Evolutionary conservation across 2,888 invertebrate genomes (phyloP).

Genomic region (Spilosoma lubricipeda): DNA sequence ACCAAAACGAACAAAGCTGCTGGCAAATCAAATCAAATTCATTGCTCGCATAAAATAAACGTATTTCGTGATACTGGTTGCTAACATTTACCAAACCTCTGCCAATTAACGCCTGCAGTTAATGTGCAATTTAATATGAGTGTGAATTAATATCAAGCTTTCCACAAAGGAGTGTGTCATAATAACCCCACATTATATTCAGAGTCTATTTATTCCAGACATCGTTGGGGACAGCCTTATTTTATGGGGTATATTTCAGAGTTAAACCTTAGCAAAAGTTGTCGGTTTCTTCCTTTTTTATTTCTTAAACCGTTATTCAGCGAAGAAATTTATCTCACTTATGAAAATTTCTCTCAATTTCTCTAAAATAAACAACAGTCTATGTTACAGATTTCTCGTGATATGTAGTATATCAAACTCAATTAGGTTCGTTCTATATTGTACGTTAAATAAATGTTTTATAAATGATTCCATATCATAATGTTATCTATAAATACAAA

Average conservation of each 20-base stretch:
- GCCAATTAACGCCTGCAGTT: neutral
- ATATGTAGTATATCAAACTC: too few species aligned
- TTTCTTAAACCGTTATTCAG: neutral
- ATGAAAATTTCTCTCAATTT: neutral
- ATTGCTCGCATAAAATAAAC: neutral
- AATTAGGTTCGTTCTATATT: too few species aligned
- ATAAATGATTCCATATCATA: too few species aligned
- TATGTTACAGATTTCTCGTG: too few species aligned
- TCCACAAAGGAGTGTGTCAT: neutral
- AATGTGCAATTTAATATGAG: neutral
- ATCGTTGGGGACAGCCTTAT: slow-evolving; percentile 14
- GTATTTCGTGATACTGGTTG: neutral
- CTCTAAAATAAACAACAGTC: too few species aligned
- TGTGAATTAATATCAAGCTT: neutral
- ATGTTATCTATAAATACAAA: too few species aligned
- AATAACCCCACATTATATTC: slow-evolving; percentile 3
- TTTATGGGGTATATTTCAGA: neutral
- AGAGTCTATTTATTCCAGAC: slow-evolving; percentile 17
- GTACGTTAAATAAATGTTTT: too few species aligned
- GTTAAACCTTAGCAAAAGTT: neutral
- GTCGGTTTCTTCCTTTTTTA: neutral
- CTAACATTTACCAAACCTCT: neutral
- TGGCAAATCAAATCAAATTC: neutral
- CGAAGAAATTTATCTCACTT: neutral
- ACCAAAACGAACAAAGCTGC: neutral